Percentiles rank a stretch among this genome's conserved stretches.
Evolutionary conservation across 2,888 invertebrate species (phyloP).

Genomic region (Lasius fuliginosus): DNA sequence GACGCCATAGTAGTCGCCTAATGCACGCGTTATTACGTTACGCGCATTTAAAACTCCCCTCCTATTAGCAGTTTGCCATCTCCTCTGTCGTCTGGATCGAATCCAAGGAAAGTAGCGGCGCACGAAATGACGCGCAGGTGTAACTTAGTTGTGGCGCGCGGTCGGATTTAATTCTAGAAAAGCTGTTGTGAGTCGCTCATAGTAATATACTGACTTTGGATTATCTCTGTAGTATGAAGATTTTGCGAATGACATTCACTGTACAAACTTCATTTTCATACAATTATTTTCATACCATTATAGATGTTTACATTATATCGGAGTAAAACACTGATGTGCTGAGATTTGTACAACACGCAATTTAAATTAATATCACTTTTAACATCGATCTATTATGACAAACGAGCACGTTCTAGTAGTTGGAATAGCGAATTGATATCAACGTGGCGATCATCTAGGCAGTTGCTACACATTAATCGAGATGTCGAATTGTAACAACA

Average conservation of each 20-base stretch:
- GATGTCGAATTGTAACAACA: slow-evolving; percentile 32
- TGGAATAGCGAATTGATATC: slow-evolving; percentile 7
- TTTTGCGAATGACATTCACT: background rate
- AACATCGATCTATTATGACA: background rate
- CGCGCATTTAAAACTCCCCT: slow-evolving; percentile 79
- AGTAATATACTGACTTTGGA: slow-evolving; percentile 6
- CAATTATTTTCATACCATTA: background rate
- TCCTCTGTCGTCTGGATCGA: slow-evolving; percentile 72
- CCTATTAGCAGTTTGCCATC: slow-evolving; percentile 77
- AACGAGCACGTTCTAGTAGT: background rate
- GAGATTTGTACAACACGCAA: background rate
- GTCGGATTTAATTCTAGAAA: slow-evolving; percentile 69
- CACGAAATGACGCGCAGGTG: slow-evolving; percentile 39
- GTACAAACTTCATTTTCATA: background rate
- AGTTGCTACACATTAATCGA: slow-evolving; percentile 37
- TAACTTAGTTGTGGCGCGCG: slow-evolving; percentile 68
- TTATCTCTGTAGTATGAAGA: background rate
- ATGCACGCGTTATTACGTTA: slow-evolving; percentile 80
- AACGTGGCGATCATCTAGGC: slow-evolving; percentile 20
- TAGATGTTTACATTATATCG: background rate
- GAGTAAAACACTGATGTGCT: background rate
- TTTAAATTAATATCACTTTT: slow-evolving; percentile 4
- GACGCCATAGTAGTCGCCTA: slow-evolving; percentile 78
- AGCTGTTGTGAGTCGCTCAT: slow-evolving; percentile 57
- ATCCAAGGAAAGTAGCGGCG: slow-evolving; percentile 61